phyloP scores from a whole-genome alignment of 2,113 vertebrate species.

The Dicrurus megarhynchus region DNA sequence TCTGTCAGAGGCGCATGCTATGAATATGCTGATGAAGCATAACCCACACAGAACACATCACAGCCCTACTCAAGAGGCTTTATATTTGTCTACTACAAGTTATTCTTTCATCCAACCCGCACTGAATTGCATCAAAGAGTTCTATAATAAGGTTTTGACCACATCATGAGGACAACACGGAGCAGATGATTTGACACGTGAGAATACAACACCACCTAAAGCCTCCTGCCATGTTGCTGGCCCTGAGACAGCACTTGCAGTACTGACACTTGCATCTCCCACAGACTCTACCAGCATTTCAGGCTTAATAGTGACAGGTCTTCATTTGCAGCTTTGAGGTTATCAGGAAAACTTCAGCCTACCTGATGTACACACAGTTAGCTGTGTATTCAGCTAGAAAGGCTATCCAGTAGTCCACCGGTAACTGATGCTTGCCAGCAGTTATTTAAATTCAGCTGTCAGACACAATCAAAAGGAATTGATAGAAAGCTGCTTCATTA shows the following conservation, averaged over 20 bases:
- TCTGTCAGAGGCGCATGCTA: constrained; percentile 17
- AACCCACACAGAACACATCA: constrained; percentile 36
- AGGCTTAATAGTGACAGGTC: not conserved
- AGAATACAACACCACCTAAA: not conserved
- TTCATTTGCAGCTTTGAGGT: not conserved
- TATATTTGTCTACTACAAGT: constrained; percentile 45
- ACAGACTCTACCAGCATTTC: not conserved
- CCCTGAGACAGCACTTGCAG: not conserved
- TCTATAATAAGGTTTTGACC: constrained; percentile 4
- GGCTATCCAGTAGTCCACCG: not conserved
- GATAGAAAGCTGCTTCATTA: not conserved
- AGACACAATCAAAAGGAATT: not conserved
- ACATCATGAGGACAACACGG: not conserved
- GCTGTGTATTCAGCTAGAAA: not conserved
- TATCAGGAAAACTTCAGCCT: not conserved
- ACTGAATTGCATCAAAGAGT: not conserved
- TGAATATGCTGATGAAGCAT: constrained; percentile 56
- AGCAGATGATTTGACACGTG: not conserved
- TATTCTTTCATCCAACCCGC: not conserved
- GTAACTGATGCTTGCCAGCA: not conserved
- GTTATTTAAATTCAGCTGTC: not conserved
- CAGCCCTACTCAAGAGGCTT: not conserved
- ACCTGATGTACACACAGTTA: not conserved
- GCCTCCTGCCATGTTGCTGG: not conserved
- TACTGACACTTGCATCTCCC: not conserved